These are phyloP conservation scores for Penaeus japonicus DNA, from an alignment of 1,140 invertebrate species.

Conservation along the genomic window DNA sequence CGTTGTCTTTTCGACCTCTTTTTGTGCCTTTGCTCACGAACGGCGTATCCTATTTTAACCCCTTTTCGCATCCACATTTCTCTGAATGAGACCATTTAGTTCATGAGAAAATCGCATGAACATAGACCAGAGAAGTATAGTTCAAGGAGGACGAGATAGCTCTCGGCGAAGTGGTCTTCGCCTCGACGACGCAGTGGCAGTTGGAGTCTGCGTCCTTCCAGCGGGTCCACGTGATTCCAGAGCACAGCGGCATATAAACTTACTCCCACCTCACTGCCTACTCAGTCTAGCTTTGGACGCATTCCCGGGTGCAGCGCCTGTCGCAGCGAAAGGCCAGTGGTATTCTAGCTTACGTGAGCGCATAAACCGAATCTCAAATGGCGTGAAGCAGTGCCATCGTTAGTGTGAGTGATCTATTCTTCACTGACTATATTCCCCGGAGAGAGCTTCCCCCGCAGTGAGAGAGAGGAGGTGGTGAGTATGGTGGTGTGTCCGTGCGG, in stretches of 20 bases:
- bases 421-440: background rate
- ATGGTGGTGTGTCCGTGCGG: slow-evolving; percentile 54
- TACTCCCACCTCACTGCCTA: slow-evolving; percentile 17
- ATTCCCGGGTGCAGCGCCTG: background rate
- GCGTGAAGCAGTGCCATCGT: background rate
- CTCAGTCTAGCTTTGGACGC: slow-evolving; percentile 12
- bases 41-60: no score
- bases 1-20: background rate
- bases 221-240: background rate
- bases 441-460: background rate
- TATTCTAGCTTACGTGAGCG: background rate
- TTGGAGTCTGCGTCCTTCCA: slow-evolving; percentile 20
- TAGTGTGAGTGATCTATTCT: background rate
- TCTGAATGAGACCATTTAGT: background rate
- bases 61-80: no score
- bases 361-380: background rate
- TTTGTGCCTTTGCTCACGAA: background rate
- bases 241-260: slow-evolving; percentile 31
- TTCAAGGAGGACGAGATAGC: background rate
- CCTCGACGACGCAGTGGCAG: background rate
- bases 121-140: background rate
- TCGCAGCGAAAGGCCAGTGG: background rate
- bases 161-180: background rate
- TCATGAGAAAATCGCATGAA: background rate
- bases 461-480: background rate